These are phyloP conservation scores for Platycheirus albimanus DNA, from an alignment of 2,888 invertebrate genomes.

Conservation along the genomic window DNA sequence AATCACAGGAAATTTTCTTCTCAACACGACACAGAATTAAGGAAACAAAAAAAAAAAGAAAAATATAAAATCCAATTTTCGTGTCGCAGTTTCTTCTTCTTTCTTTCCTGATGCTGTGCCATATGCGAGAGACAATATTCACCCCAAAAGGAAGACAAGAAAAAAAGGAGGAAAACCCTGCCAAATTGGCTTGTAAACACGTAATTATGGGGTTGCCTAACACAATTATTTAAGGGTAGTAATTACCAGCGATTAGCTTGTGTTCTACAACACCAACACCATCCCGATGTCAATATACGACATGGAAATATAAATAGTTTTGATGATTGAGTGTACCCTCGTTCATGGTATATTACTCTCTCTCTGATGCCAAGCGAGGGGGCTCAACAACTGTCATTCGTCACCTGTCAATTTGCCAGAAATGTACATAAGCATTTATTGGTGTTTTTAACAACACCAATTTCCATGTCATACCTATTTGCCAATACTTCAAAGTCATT, in stretches of 20 bases:
- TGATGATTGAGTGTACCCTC: constrained; percentile 72
- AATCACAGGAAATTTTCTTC: constrained; percentile 34
- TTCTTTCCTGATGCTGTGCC: constrained; percentile 42
- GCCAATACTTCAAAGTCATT: constrained; percentile 32
- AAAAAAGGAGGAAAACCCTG: constrained; percentile 50
- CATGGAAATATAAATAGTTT: constrained; percentile 44
- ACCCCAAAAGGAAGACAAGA: constrained; percentile 34
- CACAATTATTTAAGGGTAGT: constrained; percentile 72
- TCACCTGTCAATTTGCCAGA: constrained; percentile 64
- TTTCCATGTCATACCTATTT: background rate
- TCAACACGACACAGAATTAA: constrained; percentile 32
- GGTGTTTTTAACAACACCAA: constrained; percentile 9
- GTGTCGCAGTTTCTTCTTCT: background rate
- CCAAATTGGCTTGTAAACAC: constrained; percentile 74
- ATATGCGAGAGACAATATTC: constrained; percentile 49
- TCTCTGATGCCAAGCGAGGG: constrained; percentile 1
- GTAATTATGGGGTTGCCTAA: constrained; percentile 73
- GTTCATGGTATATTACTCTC: no score
- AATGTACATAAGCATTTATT: constrained; percentile 35
- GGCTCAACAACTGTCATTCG: constrained; percentile 46
- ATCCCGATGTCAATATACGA: constrained; percentile 65
- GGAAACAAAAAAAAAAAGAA: constrained; percentile 12
- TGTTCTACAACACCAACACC: constrained; percentile 53
- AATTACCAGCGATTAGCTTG: constrained; percentile 71
- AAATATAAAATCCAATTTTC: constrained; percentile 47